phyloP scores from a whole-genome alignment of 2,113 vertebrate species.

The Orthonyx spaldingii region DNA sequence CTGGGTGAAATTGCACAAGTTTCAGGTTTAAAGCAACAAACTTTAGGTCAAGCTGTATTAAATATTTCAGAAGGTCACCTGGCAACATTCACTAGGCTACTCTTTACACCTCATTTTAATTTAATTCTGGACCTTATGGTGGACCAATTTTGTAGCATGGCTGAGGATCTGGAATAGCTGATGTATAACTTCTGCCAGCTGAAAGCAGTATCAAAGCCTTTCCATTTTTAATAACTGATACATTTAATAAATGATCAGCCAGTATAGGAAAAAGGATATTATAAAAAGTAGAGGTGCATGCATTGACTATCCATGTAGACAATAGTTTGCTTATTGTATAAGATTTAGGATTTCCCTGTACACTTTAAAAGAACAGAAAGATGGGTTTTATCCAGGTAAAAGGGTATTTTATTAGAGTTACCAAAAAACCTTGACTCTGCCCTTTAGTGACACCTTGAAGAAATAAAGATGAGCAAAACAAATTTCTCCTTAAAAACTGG shows the following conservation, averaged over 20 bases:
- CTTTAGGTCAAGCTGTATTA: background rate
- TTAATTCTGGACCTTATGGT: background rate
- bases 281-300: background rate
- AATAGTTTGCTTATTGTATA: background rate
- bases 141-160: background rate
- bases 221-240: constrained; percentile 1
- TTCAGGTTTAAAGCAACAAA: constrained; percentile 2
- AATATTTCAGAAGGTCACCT: constrained; percentile 48
- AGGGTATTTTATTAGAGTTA: background rate
- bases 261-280: background rate
- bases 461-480: background rate
- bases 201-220: background rate
- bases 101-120: background rate
- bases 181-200: background rate
- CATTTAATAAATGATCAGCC: background rate
- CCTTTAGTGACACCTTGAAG: background rate
- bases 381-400: background rate
- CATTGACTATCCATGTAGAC: background rate
- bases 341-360: background rate
- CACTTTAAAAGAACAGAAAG: background rate
- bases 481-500: background rate
- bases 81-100: background rate
- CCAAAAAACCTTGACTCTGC: background rate
- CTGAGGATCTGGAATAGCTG: background rate
- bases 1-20: background rate